Evolutionary conservation across 2,797 vertebrate genomes (phyloP).

Genomic region (Smutsia gigantea): DNA sequence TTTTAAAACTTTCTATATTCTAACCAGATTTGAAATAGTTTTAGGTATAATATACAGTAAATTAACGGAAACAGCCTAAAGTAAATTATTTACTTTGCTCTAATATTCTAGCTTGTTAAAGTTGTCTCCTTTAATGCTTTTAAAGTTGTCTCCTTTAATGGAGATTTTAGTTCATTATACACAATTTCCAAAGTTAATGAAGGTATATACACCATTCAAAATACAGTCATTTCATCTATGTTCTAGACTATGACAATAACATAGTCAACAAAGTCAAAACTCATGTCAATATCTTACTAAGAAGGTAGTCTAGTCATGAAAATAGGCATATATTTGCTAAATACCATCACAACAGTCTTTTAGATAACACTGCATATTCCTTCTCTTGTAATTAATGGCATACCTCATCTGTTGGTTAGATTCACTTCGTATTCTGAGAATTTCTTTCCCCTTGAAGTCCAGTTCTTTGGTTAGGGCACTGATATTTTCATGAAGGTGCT

Average conservation of each 20-base stretch:
- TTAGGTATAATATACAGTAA: slow-evolving; percentile 72
- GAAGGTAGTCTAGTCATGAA: neutral
- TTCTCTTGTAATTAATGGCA: slow-evolving; percentile 56
- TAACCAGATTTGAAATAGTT: slow-evolving; percentile 79
- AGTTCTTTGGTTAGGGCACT: slow-evolving; percentile 96
- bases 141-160: slow-evolving; percentile 72
- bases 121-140: slow-evolving; percentile 89
- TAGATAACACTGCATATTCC: neutral
- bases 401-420: slow-evolving; percentile 99
- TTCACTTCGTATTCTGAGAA: slow-evolving; percentile 97
- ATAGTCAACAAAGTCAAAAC: neutral
- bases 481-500: slow-evolving; percentile 96
- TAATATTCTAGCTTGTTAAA: slow-evolving; percentile 81
- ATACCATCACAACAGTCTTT: neutral
- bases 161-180: slow-evolving; percentile 51
- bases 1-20: slow-evolving; percentile 80
- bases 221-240: slow-evolving; percentile 25
- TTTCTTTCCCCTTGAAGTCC: slow-evolving; percentile 98
- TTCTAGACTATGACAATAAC: slow-evolving; percentile 8
- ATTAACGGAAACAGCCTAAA: slow-evolving; percentile 74
- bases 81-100: slow-evolving; percentile 75
- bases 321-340: neutral
- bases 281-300: neutral
- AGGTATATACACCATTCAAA: slow-evolving; percentile 55
- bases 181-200: slow-evolving; percentile 56